phyloP scores from a whole-genome alignment of 2,888 invertebrate species.

The Melitaea athalia region DNA sequence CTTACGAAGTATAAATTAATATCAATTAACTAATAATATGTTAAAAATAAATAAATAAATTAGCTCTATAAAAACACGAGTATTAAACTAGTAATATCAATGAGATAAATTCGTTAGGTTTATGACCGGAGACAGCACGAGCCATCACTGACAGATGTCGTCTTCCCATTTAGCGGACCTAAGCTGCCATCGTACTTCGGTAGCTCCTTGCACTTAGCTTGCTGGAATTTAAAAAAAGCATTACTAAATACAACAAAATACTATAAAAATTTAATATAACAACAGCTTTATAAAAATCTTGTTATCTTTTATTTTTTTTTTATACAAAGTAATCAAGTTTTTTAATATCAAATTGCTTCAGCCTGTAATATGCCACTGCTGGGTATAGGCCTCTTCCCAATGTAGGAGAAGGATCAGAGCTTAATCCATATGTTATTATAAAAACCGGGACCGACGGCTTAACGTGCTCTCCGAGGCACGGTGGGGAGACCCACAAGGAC shows the following conservation, averaged over 20 bases:
- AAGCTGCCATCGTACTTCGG: constrained; percentile 88
- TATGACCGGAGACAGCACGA: constrained; percentile 82
- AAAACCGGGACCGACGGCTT: too few species aligned
- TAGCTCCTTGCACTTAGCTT: constrained; percentile 92
- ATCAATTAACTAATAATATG: not conserved
- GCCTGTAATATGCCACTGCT: too few species aligned
- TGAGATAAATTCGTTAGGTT: constrained; percentile 50
- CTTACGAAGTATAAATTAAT: not conserved
- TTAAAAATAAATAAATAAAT: constrained; percentile 16
- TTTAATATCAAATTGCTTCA: too few species aligned
- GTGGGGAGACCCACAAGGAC: too few species aligned
- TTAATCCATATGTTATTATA: too few species aligned
- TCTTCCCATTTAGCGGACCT: constrained; percentile 87
- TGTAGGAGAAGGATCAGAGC: too few species aligned
- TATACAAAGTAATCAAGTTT: too few species aligned
- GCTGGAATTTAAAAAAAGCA: constrained; percentile 76
- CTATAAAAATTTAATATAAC: not conserved
- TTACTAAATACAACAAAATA: not conserved
- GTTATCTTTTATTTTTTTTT: too few species aligned
- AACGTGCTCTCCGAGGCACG: too few species aligned
- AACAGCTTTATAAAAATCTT: too few species aligned
- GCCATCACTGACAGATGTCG: constrained; percentile 85
- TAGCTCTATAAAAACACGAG: constrained; percentile 29
- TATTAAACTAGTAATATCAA: constrained; percentile 49
- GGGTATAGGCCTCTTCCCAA: too few species aligned